Conservation (phyloP, 2,888 invertebrate genomes). For the Scaptomyza cyrtandrae region DNA sequence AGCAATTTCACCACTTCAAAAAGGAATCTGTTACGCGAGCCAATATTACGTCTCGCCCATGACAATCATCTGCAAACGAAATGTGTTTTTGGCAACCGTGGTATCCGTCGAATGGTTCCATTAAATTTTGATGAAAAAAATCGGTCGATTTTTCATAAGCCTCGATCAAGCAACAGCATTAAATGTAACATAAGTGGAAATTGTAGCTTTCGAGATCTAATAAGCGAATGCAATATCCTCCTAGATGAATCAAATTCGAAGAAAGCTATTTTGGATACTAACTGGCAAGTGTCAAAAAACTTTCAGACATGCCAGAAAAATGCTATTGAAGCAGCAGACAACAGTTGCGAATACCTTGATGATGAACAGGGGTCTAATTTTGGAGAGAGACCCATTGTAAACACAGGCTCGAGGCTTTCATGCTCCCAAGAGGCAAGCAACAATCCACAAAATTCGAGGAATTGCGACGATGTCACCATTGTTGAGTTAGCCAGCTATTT, state of each 20-base stretch:
- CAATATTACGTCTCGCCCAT: conserved; percentile 62
- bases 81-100: conserved; percentile 30
- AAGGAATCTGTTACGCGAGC: conserved; percentile 67
- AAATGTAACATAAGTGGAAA: conserved; percentile 46
- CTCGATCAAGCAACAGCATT: conserved; percentile 28
- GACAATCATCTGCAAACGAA: conserved; percentile 47
- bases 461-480: conserved; percentile 90
- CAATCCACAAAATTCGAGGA: conserved; percentile 68
- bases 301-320: conserved; percentile 39
- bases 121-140: conserved; percentile 40
- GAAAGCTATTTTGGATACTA: conserved; percentile 50
- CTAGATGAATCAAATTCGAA: conserved; percentile 68
- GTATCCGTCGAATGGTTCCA: conserved; percentile 32
- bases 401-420: conserved; percentile 63
- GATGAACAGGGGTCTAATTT: conserved; percentile 5
- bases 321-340: background rate
- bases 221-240: conserved; percentile 77
- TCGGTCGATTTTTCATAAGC: conserved; percentile 32
- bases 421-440: conserved; percentile 93
- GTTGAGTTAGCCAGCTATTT: conserved; percentile 98
- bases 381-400: conserved; percentile 11
- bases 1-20: conserved; percentile 39
- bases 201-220: conserved; percentile 78
- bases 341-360: conserved; percentile 5
- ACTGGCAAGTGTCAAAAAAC: conserved; percentile 37